Base-by-base conservation (phyloP, 2,797 vertebrate species). In the Lates japonicus region DNA sequence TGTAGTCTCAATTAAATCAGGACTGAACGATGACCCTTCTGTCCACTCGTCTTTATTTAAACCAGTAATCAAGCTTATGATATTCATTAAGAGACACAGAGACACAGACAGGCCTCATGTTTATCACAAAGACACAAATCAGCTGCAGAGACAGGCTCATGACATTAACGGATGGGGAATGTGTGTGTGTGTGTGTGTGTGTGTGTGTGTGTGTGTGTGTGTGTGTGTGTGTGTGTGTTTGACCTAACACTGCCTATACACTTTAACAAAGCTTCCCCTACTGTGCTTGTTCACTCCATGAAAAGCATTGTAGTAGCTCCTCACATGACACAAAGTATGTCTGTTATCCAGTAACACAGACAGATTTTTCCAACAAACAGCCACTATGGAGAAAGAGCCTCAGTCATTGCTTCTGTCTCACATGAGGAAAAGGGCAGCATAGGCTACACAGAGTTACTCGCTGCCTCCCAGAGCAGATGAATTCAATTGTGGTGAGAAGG, bases 61-160 rank as follows among this genome's bases (percentile, higher is more conserved):
- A 76, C 19, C 67, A 69, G 83, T 20, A 65, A 79, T 72, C 25
- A 60, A 80, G 73, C 68, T 73, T 71, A 12, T 88, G 75, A 74
- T 44, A 57, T 87, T 86, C 49, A 35, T 91, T 89, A 87, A 74
- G 85, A 62, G 80, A 91, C 84, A 91, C 91, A 78, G 76, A 77
- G 46, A 52, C 33, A 61, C 54, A 65, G 78, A 72, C 79, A 58
- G 65, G 77, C 80, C 78, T 80, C 70, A 86, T 89, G 87, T 75
- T 84, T 75, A 80, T 75, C 65, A 76, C 70, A 41, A 65, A 83
- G 66, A 52, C 74, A 84, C 76, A 83, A 81, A 88, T 67, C 77
- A 81, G 69, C 63, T 51, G 54, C 66, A 70, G 42, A 41, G n/a
- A 74, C 5, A 20, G 14, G 22, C 51, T 42, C 25, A n/a, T 59